Conservation (phyloP, 1,140 invertebrate genomes). For the Formica exsecta region DNA sequence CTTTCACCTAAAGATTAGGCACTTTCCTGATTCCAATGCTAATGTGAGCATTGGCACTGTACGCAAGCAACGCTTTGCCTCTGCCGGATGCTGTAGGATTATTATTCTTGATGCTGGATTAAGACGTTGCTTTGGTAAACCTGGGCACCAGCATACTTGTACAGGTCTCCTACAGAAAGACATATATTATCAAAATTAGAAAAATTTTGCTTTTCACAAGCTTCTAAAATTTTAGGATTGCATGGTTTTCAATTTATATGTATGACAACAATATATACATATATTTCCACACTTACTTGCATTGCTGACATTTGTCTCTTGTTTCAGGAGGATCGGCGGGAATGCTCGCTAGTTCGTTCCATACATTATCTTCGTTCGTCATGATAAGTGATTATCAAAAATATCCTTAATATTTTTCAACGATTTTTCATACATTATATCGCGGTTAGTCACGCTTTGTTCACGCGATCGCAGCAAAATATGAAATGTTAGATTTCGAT, state of each 20-base stretch:
- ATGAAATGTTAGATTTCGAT: neutral
- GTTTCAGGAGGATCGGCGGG: conserved; percentile 91
- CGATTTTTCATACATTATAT: neutral
- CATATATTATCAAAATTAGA: neutral
- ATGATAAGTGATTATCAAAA: conserved; percentile 64
- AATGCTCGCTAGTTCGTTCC: conserved; percentile 90
- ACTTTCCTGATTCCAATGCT: conserved; percentile 91
- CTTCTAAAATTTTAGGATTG: conserved; percentile 18
- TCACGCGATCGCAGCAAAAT: too few species aligned
- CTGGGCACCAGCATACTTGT: conserved; percentile 96
- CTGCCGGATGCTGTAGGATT: conserved; percentile 96
- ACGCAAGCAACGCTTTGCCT: conserved; percentile 95
- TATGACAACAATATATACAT: neutral
- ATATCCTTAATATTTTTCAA: neutral
- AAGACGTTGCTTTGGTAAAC: conserved; percentile 90
- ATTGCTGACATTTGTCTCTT: conserved; percentile 90
- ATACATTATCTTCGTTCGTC: conserved; percentile 87
- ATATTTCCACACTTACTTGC: conserved; percentile 88
- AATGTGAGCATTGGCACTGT: conserved; percentile 96
- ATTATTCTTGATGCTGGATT: conserved; percentile 90
- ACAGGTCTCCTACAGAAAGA: conserved; percentile 90
- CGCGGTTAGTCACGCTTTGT: too few species aligned
- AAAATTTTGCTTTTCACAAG: neutral
- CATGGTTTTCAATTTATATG: neutral
- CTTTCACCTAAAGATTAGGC: conserved; percentile 87